A percentile compares a stretch with the other conserved stretches of the same genome.
Evolutionary conservation across 2,113 vertebrate genomes (phyloP).

Genomic region (Apteryx owenii): DNA sequence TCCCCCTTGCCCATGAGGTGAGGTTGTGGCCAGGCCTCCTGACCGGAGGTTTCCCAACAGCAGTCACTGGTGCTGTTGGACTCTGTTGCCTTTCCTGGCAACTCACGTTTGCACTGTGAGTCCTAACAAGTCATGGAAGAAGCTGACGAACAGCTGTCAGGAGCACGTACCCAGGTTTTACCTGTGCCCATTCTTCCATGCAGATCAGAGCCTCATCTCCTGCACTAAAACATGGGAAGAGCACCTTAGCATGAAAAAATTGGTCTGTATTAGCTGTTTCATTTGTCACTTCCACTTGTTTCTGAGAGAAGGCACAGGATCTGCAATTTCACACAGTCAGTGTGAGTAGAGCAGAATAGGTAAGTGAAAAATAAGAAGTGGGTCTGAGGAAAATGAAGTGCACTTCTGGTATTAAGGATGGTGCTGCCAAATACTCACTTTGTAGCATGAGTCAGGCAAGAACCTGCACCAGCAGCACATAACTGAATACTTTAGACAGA

Average conservation of each 20-base stretch:
- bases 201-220: not conserved
- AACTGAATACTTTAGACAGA: not conserved
- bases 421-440: not conserved
- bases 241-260: not conserved
- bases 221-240: not conserved
- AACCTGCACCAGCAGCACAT: not conserved
- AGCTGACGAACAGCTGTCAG: constrained; percentile 30
- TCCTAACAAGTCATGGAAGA: constrained; percentile 36
- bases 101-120: constrained; percentile 39
- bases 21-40: not conserved
- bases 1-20: not conserved
- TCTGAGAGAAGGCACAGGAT: not conserved
- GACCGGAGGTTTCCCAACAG: constrained; percentile 33
- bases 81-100: constrained; percentile 31
- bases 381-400: not conserved
- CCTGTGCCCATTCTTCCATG: not conserved
- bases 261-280: not conserved
- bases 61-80: constrained; percentile 24
- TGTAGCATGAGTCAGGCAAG: accelerated
- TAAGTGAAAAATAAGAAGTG: not conserved
- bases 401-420: accelerated
- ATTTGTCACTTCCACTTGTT: not conserved
- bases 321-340: not conserved
- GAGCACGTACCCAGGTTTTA: not conserved
- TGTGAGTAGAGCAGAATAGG: not conserved